Percentiles rank a stretch among this genome's conserved stretches.
These are phyloP conservation scores for Syrista parreyssii DNA, from an alignment of 2,888 invertebrate species.

Conservation along the genomic window DNA sequence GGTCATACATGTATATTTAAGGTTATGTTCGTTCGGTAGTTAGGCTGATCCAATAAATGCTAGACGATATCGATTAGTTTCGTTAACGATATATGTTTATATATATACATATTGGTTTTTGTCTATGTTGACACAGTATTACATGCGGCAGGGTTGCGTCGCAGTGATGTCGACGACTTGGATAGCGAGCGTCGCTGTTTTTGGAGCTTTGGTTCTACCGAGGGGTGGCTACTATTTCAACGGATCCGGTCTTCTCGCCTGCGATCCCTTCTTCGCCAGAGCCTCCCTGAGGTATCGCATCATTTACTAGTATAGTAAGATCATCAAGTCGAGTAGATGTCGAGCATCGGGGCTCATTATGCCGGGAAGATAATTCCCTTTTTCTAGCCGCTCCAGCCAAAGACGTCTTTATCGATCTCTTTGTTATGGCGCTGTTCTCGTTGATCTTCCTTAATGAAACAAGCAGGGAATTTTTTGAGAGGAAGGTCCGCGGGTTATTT, in stretches of 20 bases:
- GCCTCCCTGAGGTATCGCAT: conserved; percentile 71
- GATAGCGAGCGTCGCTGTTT: conserved; percentile 86
- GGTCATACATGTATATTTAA: background rate
- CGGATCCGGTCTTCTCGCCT: conserved; percentile 85
- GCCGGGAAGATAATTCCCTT: background rate
- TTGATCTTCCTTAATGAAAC: background rate
- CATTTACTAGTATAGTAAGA: background rate
- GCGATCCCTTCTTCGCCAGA: conserved; percentile 88
- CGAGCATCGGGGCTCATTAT: background rate
- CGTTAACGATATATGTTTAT: too few relatives aligned
- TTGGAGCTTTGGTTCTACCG: conserved; percentile 84
- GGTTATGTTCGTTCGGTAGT: background rate
- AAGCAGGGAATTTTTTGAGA: background rate
- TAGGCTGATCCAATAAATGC: background rate
- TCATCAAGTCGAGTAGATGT: background rate
- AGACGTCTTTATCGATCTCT: background rate
- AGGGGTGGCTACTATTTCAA: conserved; percentile 91
- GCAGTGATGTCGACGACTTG: conserved; percentile 86
- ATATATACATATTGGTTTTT: conserved; percentile 22
- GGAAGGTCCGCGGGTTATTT: background rate
- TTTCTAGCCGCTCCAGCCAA: background rate
- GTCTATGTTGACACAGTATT: conserved; percentile 57
- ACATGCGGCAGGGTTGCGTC: conserved; percentile 82
- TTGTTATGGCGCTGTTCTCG: background rate
- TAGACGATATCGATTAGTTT: background rate